Evolutionary conservation across 2,797 vertebrate genomes (phyloP).

Genomic region (Arctocebus calabarensis): DNA sequence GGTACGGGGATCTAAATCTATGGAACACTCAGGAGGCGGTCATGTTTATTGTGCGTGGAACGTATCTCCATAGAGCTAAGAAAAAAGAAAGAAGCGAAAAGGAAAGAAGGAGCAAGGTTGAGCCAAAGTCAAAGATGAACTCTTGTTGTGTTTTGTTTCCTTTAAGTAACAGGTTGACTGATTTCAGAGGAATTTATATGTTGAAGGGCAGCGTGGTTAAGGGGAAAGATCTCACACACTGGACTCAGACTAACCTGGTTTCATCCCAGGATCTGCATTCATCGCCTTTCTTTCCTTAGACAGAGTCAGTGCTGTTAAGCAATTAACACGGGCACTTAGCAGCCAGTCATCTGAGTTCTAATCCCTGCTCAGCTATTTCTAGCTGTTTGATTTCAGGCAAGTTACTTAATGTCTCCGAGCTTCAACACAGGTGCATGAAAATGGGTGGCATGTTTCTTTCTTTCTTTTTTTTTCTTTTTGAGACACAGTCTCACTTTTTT

Average conservation of each 20-base stretch:
- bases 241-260: background rate
- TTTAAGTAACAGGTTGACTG: background rate
- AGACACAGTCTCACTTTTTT: too few relatives aligned
- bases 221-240: background rate
- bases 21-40: background rate
- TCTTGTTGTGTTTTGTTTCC: background rate
- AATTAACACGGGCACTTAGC: background rate
- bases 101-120: background rate
- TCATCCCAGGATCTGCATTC: rapidly evolving
- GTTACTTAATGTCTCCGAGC: background rate
- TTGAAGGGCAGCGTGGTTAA: rapidly evolving
- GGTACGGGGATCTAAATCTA: background rate
- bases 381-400: background rate
- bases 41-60: background rate
- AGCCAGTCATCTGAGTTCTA: background rate
- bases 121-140: background rate
- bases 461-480: too few relatives aligned
- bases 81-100: background rate
- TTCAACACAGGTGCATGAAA: too few relatives aligned
- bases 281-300: background rate
- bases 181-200: background rate
- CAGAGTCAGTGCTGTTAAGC: background rate
- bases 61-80: background rate
- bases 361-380: background rate
- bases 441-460: too few relatives aligned